phyloP scores from a whole-genome alignment of 2,797 vertebrate species.

The Leptatherina wallacei region DNA sequence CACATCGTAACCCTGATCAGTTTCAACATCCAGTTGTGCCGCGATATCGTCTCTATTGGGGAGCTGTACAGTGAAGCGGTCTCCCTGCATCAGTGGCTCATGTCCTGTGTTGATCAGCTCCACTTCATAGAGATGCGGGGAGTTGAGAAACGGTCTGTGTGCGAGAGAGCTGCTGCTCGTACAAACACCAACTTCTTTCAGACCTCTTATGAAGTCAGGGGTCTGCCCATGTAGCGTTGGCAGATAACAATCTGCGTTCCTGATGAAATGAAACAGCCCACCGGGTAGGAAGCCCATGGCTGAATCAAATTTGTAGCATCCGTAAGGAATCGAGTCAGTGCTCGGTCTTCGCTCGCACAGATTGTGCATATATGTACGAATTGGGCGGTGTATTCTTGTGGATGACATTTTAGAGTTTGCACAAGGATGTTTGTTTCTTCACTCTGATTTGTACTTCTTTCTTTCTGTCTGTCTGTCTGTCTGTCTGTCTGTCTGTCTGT shows the following conservation, averaged over 20 bases:
- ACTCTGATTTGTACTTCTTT: too few relatives aligned
- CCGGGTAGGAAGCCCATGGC: slow-evolving; percentile 8
- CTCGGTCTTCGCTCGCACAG: fast-evolving
- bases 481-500: too few relatives aligned
- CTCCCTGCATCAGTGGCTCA: slow-evolving; percentile 4
- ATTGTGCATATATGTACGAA: background rate
- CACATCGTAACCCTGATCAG: background rate
- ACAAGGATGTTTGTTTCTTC: too few relatives aligned
- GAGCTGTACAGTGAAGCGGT: slow-evolving; percentile 11
- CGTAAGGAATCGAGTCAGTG: background rate
- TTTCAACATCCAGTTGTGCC: fast-evolving
- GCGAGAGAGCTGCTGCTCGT: fast-evolving
- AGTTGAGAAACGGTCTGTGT: slow-evolving; percentile 8
- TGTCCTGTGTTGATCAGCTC: slow-evolving; percentile 19
- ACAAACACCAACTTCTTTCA: slow-evolving; percentile 1
- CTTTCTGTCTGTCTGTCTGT: too few relatives aligned
- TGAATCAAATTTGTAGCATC: slow-evolving; percentile 15
- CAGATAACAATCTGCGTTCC: background rate
- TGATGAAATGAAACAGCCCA: slow-evolving; percentile 36
- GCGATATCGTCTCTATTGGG: background rate
- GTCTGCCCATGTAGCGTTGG: slow-evolving; percentile 7
- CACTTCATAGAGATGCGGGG: slow-evolving; percentile 1
- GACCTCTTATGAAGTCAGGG: fast-evolving
- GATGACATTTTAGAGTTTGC: slow-evolving; percentile 15
- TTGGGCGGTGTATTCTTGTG: slow-evolving; percentile 5